Base-by-base conservation (phyloP, 2,888 invertebrate species). In the Dynastes tityus region DNA sequence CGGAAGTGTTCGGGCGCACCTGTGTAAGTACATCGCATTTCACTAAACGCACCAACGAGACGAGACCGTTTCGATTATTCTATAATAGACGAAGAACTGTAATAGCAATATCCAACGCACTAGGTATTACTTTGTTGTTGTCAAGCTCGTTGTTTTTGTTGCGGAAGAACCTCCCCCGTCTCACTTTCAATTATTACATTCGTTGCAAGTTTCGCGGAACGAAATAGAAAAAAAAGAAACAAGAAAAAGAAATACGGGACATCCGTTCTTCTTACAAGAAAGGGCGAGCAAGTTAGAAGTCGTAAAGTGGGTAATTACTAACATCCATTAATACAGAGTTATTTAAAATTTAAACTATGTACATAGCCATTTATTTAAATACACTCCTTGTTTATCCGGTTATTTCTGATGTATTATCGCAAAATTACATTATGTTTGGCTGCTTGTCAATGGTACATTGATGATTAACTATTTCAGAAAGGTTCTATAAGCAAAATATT, bases 1-100 rank as follows among this genome's bases (percentile, higher is more conserved):
- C 77, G 77, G 83, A 84, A 83, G 82, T 83, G 81, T 81, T 81
- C 76, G 73, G 78, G 83, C 82, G 84, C 86, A 86, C 86, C 85
- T 86, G 86, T 85, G 86, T n/a, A n/a, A n/a, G 11, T 71, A 58
- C 58, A 71, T 58, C 37, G 27, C 55, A 55, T 32, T 71, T 58
- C 71, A 71, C 37, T 58, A 58, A 22, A 58, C 16, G 55, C 22
- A 58, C 22, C 22, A 22, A 58, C 22, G 22, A 8, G 22, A 58
- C 58, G 37, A 55, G 9, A 55, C n/a, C 58, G 27, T 37, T 71
- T 11, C 32, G 2, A 58, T 55, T 71, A 22, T 22, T 37, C 32
- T 71, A 22, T 22, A 58, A 58, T 58, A 58, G 16, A 58, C 55
- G 9, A 5, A 16, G 16, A 53, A 53, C 16, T n/a, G 37, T 37